Evolutionary conservation across 2,797 vertebrate genomes (phyloP).

Genomic region (Onychomys arenicola): DNA sequence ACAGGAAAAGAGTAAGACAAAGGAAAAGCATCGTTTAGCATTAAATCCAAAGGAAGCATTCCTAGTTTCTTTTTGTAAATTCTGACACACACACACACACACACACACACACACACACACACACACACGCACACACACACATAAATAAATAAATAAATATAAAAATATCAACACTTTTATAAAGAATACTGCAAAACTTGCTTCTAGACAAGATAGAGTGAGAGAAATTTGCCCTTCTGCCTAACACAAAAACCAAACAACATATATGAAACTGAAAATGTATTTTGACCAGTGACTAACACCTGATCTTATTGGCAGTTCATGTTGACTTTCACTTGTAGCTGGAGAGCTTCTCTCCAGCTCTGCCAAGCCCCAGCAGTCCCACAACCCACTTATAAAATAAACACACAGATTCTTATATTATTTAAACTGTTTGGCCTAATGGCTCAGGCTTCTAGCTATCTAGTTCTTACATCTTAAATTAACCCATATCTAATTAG

Average conservation of each 20-base stretch:
- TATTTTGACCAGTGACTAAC: not conserved
- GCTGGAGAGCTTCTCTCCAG: too few species aligned
- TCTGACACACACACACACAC: not conserved
- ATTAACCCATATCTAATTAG: too few species aligned
- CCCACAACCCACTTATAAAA: too few species aligned
- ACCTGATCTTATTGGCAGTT: not conserved
- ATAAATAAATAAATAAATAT: not conserved
- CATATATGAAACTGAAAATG: not conserved
- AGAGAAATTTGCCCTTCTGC: not conserved
- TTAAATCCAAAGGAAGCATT: slow-evolving; percentile 8
- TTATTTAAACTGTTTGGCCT: too few species aligned
- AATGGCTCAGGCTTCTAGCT: too few species aligned
- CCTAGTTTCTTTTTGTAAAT: slow-evolving; percentile 33
- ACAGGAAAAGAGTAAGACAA: slow-evolving; percentile 22
- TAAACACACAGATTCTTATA: too few species aligned
- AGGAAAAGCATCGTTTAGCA: not conserved
- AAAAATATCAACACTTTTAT: not conserved
- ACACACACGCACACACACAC: not conserved
- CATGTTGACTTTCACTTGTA: not conserved
- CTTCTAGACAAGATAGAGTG: slow-evolving; percentile 32
- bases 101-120: not conserved
- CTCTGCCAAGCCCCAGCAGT: too few species aligned
- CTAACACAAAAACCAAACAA: slow-evolving; percentile 16
- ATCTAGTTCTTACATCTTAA: too few species aligned
- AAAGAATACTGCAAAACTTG: not conserved